These are phyloP conservation scores for Myiozetetes cayanensis DNA, from an alignment of 2,113 vertebrate species.

Conservation along the genomic window DNA sequence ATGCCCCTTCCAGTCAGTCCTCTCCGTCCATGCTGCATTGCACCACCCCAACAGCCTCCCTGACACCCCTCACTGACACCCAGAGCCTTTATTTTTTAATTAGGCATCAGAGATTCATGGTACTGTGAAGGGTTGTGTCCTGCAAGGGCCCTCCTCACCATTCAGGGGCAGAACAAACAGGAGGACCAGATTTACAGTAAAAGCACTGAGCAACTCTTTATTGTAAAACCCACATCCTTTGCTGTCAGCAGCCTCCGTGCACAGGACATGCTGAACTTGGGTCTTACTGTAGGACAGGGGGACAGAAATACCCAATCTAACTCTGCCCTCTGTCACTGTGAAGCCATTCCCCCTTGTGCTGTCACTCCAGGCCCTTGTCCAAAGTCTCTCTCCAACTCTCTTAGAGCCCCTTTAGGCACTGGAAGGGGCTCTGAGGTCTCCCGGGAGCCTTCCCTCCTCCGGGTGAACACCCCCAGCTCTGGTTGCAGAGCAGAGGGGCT, in stretches of 20 bases:
- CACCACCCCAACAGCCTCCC: background rate
- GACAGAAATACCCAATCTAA: background rate
- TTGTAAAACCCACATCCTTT: background rate
- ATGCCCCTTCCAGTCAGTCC: background rate
- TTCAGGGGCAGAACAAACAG: background rate
- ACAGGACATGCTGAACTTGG: accelerated
- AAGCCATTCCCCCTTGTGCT: background rate
- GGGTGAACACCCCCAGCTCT: background rate
- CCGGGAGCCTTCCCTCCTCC: background rate
- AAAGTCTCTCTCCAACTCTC: background rate
- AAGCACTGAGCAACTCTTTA: background rate
- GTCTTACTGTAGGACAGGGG: background rate
- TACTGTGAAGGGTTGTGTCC: background rate
- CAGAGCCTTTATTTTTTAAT: too few species aligned
- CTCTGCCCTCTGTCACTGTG: background rate
- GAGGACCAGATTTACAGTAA: background rate
- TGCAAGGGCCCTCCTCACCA: background rate
- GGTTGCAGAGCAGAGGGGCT: background rate
- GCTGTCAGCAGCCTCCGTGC: background rate
- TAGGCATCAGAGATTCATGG: background rate
- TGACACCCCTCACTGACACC: too few species aligned
- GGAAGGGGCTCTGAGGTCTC: background rate
- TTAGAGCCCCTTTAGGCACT: background rate
- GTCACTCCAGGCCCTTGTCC: background rate
- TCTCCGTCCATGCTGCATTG: background rate